These are phyloP conservation scores for Drosophila kikkawai DNA, from an alignment of 1,140 invertebrate species.

Conservation along the genomic window DNA sequence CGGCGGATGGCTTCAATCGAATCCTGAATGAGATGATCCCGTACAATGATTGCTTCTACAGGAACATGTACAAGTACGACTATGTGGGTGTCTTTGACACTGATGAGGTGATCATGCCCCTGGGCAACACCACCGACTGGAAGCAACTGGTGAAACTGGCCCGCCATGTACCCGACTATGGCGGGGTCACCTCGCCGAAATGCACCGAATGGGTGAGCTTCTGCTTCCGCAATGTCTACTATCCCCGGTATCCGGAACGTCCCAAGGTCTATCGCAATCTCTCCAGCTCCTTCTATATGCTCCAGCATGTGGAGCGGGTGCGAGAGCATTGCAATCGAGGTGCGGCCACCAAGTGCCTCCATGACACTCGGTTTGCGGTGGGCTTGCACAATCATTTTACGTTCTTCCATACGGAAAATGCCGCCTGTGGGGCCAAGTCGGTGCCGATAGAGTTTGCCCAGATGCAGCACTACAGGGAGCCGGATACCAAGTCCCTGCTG, in stretches of 20 bases:
- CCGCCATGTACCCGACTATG: slow-evolving; percentile 46
- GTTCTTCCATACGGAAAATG: slow-evolving; percentile 33
- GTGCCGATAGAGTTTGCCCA: slow-evolving; percentile 63
- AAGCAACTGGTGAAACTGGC: slow-evolving; percentile 53
- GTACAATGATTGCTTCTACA: slow-evolving; percentile 93
- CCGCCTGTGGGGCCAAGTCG: slow-evolving; percentile 56
- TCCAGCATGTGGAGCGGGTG: slow-evolving; percentile 75
- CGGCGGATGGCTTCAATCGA: slow-evolving; percentile 46
- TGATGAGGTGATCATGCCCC: slow-evolving; percentile 92
- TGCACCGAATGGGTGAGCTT: slow-evolving; percentile 65
- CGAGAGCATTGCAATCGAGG: slow-evolving; percentile 47
- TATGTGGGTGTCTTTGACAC: slow-evolving; percentile 91
- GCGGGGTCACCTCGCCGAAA: background rate
- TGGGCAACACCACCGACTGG: slow-evolving; percentile 86
- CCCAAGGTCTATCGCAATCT: slow-evolving; percentile 58
- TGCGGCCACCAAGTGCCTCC: slow-evolving; percentile 68
- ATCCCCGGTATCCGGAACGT: slow-evolving; percentile 54
- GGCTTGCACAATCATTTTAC: slow-evolving; percentile 73
- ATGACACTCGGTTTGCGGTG: slow-evolving; percentile 51
- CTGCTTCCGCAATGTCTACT: slow-evolving; percentile 72
- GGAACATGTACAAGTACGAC: slow-evolving; percentile 91
- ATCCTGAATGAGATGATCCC: slow-evolving; percentile 92
- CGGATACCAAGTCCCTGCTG: slow-evolving; percentile 58
- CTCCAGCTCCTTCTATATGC: slow-evolving; percentile 73
- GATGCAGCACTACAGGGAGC: slow-evolving; percentile 72